Evolutionary conservation across 1,140 invertebrate genomes (phyloP), one percentile per base, ranked within the genome.

Genomic region (Leptinotarsa texana): DNA sequence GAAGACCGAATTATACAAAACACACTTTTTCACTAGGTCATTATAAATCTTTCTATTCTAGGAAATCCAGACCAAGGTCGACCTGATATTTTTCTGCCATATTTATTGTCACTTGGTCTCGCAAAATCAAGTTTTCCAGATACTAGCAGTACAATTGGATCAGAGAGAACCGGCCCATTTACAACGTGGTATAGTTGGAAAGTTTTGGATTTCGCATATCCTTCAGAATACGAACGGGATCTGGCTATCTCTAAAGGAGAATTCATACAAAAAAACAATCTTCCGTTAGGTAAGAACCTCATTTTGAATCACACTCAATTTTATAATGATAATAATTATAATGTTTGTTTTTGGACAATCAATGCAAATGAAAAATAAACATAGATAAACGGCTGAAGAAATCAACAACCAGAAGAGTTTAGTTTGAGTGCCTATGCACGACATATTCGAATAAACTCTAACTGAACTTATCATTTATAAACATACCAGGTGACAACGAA

Each of bases 181-280:
- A 79, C 78, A 65, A 78, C 88, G 76, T 82, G 88, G 17, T 90
- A 88, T 75, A 85, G 86, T 18, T 91, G 90, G 90, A 88, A 87
- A 63, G 86, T 84, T 6, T 80, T 91, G 3, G 90, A 91, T 77
- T 90, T 88, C 77, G 86, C 87, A 47, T 91, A 88, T 81, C 86
- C 87, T 42, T 87, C 83, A 3, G 83, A 84, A 11, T 83, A 84
- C 48, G 86, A 86, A 24, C 81, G 88, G 42, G 83, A 86, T 47
- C 68, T 77, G n/a, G 89, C 89, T 3, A 87, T 91, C 48, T 80
- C 78, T 17, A 86, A 85, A 73, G 87, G 87, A 0, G 88, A 89
- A 24, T 94, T 89, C 77, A 87, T 93, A 13, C 89, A 91, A 0
- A 89, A 90, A 75, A 94, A 94, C 81, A 92, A 90, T 80, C 81